phyloP scores from a whole-genome alignment of 2,113 vertebrate genomes.

The Chrysochloris asiatica region DNA sequence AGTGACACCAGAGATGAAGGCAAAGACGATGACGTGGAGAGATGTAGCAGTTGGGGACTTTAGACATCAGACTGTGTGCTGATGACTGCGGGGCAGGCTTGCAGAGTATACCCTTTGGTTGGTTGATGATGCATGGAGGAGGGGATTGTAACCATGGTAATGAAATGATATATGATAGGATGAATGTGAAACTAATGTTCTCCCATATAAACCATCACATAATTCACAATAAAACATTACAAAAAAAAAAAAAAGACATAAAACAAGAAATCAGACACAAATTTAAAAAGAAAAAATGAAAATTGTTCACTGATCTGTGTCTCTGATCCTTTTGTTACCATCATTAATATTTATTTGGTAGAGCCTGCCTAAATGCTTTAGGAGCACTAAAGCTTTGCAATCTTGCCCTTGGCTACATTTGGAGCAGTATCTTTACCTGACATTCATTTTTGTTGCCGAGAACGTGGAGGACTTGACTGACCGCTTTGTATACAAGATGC shows the following conservation, averaged over 20 bases:
- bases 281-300: constrained; percentile 25
- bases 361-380: background rate
- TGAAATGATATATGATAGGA: no score
- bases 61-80: no score
- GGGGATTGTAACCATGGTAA: no score
- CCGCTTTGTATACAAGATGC: constrained; percentile 73
- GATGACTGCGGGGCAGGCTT: no score
- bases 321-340: background rate
- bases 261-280: constrained; percentile 32
- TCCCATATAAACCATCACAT: no score
- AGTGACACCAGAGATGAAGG: no score
- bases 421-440: constrained; percentile 86
- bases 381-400: background rate
- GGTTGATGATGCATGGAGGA: no score
- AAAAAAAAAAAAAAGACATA: constrained; percentile 16
- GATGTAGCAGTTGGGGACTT: no score
- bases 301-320: background rate
- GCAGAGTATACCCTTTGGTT: no score
- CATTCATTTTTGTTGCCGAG: constrained; percentile 92
- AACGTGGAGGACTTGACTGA: constrained; percentile 84
- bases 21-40: no score
- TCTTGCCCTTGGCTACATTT: background rate
- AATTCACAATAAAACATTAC: background rate
- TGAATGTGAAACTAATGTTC: no score
- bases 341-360: background rate